phyloP scores from a whole-genome alignment of 2,113 vertebrate species.

The Mobula hypostoma region DNA sequence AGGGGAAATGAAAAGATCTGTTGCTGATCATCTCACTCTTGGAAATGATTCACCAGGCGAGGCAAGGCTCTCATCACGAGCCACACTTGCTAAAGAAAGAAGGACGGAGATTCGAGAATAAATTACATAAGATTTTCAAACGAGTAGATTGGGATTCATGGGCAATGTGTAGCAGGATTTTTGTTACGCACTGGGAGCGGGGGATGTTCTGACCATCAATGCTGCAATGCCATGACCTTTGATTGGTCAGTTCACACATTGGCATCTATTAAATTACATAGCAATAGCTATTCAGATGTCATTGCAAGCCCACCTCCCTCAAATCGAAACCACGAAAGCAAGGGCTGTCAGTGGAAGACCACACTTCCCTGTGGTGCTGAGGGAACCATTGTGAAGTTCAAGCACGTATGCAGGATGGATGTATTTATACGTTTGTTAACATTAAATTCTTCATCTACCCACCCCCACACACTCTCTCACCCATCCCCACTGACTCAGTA shows the following conservation, averaged over 20 bases:
- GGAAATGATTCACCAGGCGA: neutral
- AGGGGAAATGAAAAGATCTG: neutral
- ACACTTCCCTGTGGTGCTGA: neutral
- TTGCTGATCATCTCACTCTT: neutral
- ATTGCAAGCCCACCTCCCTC: neutral
- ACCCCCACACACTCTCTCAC: too few species aligned
- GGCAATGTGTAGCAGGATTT: neutral
- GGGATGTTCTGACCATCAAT: neutral
- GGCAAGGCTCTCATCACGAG: neutral
- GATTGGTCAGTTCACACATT: neutral
- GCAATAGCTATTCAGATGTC: too few species aligned
- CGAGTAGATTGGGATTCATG: neutral
- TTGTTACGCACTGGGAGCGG: neutral
- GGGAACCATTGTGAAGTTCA: neutral
- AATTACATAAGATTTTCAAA: neutral
- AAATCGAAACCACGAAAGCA: neutral
- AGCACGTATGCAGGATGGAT: neutral
- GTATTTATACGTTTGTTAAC: neutral
- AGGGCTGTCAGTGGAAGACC: neutral
- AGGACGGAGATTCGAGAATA: neutral
- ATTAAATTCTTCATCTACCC: neutral
- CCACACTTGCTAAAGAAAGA: neutral
- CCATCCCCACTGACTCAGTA: neutral
- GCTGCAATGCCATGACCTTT: neutral
- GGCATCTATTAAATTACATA: neutral